These are phyloP conservation scores for Mechanitis mazaeus DNA, from an alignment of 2,888 invertebrate species.

Conservation along the genomic window DNA sequence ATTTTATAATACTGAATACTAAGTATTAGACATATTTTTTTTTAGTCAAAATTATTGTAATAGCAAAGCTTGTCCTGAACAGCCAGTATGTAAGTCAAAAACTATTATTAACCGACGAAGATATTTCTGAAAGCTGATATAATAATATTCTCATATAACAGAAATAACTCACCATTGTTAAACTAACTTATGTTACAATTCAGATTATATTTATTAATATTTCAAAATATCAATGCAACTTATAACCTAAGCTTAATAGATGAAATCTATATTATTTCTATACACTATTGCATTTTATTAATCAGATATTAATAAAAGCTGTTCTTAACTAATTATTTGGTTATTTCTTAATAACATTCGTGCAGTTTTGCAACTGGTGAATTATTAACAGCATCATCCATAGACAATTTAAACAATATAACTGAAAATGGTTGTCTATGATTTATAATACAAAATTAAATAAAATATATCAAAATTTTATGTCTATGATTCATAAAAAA, in stretches of 20 bases:
- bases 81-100: constrained; percentile 16
- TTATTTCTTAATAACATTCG: background rate
- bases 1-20: too few species aligned
- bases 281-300: background rate
- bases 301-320: background rate
- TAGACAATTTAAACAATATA: background rate
- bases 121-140: constrained; percentile 17
- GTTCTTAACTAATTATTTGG: background rate
- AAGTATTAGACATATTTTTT: too few species aligned
- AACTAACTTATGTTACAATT: too few species aligned
- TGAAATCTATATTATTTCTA: too few species aligned
- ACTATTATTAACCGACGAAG: constrained; percentile 17
- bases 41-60: constrained; percentile 16
- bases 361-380: background rate
- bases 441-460: background rate
- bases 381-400: background rate
- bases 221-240: too few species aligned
- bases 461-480: background rate
- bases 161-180: too few species aligned
- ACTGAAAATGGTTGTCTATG: background rate
- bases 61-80: constrained; percentile 27
- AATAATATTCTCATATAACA: constrained; percentile 7
- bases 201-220: too few species aligned
- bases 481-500: background rate
- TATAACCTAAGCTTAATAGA: too few species aligned